Base-by-base conservation (phyloP, 2,113 vertebrate species). In the Silurus asotus region DNA sequence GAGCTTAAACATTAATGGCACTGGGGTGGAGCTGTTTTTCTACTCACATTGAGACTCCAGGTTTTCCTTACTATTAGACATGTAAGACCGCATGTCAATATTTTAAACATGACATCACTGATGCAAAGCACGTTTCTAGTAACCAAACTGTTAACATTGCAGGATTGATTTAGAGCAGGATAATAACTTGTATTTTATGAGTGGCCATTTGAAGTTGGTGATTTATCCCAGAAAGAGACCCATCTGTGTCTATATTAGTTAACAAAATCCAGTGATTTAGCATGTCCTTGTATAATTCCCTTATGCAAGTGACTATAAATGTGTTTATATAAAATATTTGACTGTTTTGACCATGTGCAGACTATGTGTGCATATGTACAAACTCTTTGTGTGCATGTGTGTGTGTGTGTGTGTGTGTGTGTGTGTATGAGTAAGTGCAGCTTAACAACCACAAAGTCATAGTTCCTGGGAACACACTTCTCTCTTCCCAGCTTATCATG, bases 341-440 rank as follows among this genome's bases (percentile, higher is more conserved):
- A 6, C 74, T n/a, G 19, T 53, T 76, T 53, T 76, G 17, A 14
- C 9, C 23, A n/a, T 25, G 51, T 76, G 74, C 20, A 7, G 9
- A 51, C 37, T 37, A 1, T 53, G 70, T 69, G n/a, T 28, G 19
- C 37, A 14, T 78, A 61, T 78, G 48, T 37, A 37, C 37, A 37
- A 37, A 37, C 37, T 37, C 37, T 37, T 37, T 67, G 74, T 64
- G 74, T 59, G 19, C 70, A n/a, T 83, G 64, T 83, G 81, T 70
- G 64, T 83, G 64, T 83, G 64, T 37, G 74, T 59, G 19, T 83
- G 49, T 83, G 81, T 83, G 81, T 83, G 64, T 83, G 64, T 83
- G 64, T 37, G 82, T 83, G 65, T 70, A 65, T 61, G 53, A 10
- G 82, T 56, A 51, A 20, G 25, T 17, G 53, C 56, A 13, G 5